Conservation (phyloP, 2,797 vertebrate genomes). For the Geotrypetes seraphini region DNA sequence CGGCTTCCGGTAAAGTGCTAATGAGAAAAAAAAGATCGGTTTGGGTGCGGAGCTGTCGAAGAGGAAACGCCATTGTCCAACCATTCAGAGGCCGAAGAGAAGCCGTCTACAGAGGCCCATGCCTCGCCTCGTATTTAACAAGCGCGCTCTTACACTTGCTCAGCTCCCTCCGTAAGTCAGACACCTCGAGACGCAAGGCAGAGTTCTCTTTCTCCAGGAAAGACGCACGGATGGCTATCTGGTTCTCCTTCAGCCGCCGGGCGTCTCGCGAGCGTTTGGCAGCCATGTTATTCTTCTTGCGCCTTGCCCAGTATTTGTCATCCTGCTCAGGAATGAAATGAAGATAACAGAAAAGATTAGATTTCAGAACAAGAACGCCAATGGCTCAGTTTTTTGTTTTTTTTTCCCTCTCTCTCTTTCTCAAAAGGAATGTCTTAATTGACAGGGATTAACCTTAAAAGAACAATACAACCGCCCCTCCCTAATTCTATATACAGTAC, state of each 20-base stretch:
- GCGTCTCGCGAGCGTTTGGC: conserved; percentile 91
- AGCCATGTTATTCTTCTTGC: conserved; percentile 96
- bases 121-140: conserved; percentile 83
- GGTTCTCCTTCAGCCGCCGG: conserved; percentile 92
- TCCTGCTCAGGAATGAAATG: conserved; percentile 65
- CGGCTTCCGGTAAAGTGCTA: conserved; percentile 66
- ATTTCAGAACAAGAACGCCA: too few species aligned
- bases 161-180: conserved; percentile 87
- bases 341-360: conserved; percentile 41
- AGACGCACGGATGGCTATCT: conserved; percentile 90
- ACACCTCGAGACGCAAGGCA: conserved; percentile 83
- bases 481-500: too few species aligned
- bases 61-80: conserved; percentile 63
- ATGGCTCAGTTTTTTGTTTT: too few species aligned
- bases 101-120: conserved; percentile 72
- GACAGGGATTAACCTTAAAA: too few species aligned
- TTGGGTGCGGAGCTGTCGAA: conserved; percentile 52
- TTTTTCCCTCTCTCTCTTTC: too few species aligned
- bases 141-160: conserved; percentile 89
- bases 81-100: conserved; percentile 45
- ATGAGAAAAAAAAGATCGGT: conserved; percentile 53
- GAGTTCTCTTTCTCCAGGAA: conserved; percentile 96
- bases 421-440: too few species aligned
- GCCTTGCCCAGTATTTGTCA: conserved; percentile 90
- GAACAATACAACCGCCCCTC: too few species aligned